Conservation (phyloP, 2,888 invertebrate genomes). For the Sminthurides aquaticus region DNA sequence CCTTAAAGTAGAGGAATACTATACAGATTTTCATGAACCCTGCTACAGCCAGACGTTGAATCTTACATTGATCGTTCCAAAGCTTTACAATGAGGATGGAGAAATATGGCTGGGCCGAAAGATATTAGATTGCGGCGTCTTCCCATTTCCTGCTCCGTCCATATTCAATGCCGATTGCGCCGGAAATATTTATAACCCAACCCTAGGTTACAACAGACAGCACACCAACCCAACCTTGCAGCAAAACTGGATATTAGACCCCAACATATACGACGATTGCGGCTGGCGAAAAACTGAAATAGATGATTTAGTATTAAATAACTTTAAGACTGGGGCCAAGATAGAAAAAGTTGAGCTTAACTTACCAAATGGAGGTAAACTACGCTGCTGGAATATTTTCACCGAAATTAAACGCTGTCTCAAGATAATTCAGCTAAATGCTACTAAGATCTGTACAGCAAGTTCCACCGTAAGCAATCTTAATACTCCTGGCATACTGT, state of each 20-base stretch:
- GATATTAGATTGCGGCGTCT: conserved; percentile 9
- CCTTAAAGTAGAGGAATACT: not conserved
- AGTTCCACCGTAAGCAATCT: not conserved
- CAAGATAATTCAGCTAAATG: not conserved
- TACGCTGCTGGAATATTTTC: conserved; percentile 15
- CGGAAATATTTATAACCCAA: not conserved
- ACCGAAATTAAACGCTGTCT: conserved; percentile 7
- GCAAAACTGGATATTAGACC: not conserved
- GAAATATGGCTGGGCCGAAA: not conserved
- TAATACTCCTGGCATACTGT: not conserved
- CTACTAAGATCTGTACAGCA: not conserved
- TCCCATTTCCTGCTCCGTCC: conserved; percentile 10
- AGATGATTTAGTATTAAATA: conserved; percentile 2
- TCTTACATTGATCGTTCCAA: conserved; percentile 12
- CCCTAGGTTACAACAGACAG: not conserved
- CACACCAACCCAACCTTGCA: not conserved
- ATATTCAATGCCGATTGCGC: not conserved
- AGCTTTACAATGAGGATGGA: conserved; percentile 2
- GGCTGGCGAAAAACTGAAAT: conserved; percentile 13
- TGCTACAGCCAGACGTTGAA: conserved; percentile 8
- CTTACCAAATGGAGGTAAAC: not conserved
- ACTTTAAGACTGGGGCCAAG: not conserved
- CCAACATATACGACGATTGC: conserved; percentile 11
- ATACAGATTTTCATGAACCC: conserved; percentile 7
- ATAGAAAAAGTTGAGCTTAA: conserved; percentile 1